Evolutionary conservation across 1,140 invertebrate species (phyloP).

Genomic region (Drosophila orena): DNA sequence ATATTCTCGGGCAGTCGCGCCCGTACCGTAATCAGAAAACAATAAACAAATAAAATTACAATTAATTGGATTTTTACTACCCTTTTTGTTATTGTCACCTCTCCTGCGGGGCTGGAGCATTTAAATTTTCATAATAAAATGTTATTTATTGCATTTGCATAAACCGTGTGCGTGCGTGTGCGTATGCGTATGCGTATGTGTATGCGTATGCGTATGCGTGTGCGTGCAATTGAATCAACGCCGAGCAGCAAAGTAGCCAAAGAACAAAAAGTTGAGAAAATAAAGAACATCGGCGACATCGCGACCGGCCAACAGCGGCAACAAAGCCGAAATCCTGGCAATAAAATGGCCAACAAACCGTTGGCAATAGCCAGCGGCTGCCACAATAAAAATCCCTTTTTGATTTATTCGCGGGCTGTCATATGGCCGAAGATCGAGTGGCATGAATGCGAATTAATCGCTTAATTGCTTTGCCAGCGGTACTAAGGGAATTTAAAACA

Average conservation of each 20-base stretch:
- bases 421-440: constrained; percentile 21
- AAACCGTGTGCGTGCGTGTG: constrained; percentile 50
- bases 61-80: constrained; percentile 77
- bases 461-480: constrained; percentile 57
- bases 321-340: constrained; percentile 44
- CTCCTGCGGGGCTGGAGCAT: constrained; percentile 18
- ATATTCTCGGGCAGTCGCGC: constrained; percentile 1
- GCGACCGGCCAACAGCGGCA: constrained; percentile 18
- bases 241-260: constrained; percentile 60
- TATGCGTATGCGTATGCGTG: too few relatives aligned
- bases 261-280: constrained; percentile 35
- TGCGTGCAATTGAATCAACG: constrained; percentile 68
- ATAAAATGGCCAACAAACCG: constrained; percentile 65
- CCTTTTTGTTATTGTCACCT: constrained; percentile 42
- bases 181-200: constrained; percentile 9
- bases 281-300: constrained; percentile 20
- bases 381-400: constrained; percentile 68
- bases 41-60: constrained; percentile 83
- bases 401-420: constrained; percentile 61
- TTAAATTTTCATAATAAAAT: constrained; percentile 82
- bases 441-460: constrained; percentile 64
- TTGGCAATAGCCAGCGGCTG: constrained; percentile 62
- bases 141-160: constrained; percentile 81
- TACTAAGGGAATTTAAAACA: constrained; percentile 27
- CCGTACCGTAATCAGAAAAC: constrained; percentile 69